Conservation (phyloP, 2,113 vertebrate species). For the Aleadryas rufinucha region DNA sequence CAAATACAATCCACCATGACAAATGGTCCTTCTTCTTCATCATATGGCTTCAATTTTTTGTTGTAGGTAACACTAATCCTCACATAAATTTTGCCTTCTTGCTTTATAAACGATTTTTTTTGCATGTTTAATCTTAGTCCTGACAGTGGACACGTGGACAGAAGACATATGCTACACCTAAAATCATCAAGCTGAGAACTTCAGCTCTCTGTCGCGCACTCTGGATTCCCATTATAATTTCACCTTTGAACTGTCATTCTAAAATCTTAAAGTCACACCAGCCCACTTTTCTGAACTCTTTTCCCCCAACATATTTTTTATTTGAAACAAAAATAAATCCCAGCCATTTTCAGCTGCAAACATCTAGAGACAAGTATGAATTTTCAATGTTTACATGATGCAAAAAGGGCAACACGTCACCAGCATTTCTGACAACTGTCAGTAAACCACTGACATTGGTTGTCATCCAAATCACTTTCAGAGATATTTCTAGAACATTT, state of each 20-base stretch:
- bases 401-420: neutral
- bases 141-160: neutral
- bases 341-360: neutral
- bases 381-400: neutral
- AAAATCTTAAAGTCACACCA: neutral
- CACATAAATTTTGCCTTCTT: neutral
- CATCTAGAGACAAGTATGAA: neutral
- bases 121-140: neutral
- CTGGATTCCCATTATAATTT: neutral
- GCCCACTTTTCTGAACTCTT: neutral
- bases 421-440: neutral
- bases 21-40: neutral
- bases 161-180: neutral
- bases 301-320: neutral
- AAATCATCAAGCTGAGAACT: neutral
- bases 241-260: neutral
- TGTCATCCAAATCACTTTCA: neutral
- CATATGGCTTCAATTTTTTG: neutral
- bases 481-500: neutral
- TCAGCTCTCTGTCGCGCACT: fast-evolving
- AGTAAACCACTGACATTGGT: neutral
- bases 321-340: neutral
- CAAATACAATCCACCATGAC: neutral
- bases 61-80: neutral
- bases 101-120: neutral